Conservation (phyloP, 2,888 invertebrate genomes). For the Oscheius sp. region DNA sequence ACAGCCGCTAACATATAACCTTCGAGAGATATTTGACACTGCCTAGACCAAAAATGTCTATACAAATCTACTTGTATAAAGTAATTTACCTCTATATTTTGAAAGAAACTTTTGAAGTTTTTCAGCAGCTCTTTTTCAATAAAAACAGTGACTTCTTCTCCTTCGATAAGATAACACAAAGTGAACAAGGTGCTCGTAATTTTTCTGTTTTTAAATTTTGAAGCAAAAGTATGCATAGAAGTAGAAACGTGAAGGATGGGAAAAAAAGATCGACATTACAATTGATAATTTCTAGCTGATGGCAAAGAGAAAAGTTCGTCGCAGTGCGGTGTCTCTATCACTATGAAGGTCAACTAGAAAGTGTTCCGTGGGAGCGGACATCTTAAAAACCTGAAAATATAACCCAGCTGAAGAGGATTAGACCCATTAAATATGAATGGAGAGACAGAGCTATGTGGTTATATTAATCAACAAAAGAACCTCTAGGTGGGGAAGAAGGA, state of each 20-base stretch:
- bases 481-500: background rate
- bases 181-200: constrained; percentile 19
- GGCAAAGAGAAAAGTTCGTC: constrained; percentile 1
- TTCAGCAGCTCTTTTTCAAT: constrained; percentile 21
- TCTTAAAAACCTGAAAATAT: background rate
- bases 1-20: too few species aligned
- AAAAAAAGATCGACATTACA: too few species aligned
- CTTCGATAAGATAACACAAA: constrained; percentile 25
- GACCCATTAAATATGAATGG: constrained; percentile 26
- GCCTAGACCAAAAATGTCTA: too few species aligned
- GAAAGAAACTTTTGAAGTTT: too few species aligned
- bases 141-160: constrained; percentile 19
- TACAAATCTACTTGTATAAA: too few species aligned
- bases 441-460: background rate
- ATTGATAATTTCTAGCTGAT: too few species aligned
- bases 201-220: constrained; percentile 11
- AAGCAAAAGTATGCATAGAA: too few species aligned
- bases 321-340: background rate
- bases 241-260: background rate
- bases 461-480: constrained; percentile 12
- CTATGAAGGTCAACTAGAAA: background rate
- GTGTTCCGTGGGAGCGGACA: constrained; percentile 18
- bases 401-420: background rate
- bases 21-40: too few species aligned
- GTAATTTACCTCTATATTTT: too few species aligned